Base-by-base conservation (phyloP, 1,140 invertebrate species). In the Lamellibrachia luymesi region DNA sequence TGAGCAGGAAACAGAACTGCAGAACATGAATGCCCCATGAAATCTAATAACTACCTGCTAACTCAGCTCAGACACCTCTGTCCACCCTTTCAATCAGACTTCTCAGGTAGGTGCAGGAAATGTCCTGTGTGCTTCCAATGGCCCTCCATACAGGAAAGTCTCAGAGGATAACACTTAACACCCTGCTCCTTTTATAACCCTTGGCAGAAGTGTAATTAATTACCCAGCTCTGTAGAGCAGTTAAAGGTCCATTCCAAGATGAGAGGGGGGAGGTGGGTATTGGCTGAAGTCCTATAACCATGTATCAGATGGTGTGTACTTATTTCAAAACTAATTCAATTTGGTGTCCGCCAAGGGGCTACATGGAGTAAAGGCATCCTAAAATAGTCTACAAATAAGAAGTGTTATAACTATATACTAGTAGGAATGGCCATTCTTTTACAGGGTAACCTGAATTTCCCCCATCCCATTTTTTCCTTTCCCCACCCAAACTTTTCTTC, bases 11-110 rank as follows among this genome's bases (percentile, higher is more conserved):
- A 80, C 64, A 80, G 64, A 56, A 80, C 64, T 80, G 13, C 64
- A 80, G 64, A 80, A 80, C 13, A 80, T 80, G 64, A 80, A 80
- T 80, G 1, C 7, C 13, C 6, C 25, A 22, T 22, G 7, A 6
- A 17, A 80, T 80, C 64, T 80, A 80, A 80, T 80, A 80, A 80
- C 64, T 80, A 80, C 64, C 64, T 80, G 64, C 25, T 80, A 80
- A 80, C 64, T 8, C 17, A 22, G 64, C 64, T 80, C 64, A 80
- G 25, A 80, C 64, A 80, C 64, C 64, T 80, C 13, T 80, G 64
- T 80, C 64, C 64, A 80, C 64, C 64, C 64, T 80, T 80, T 80
- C 64, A 80, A 80, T 80, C 64, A 80, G 64, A 80, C 64, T 80
- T 80, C 25, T 80, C 64, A 80, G 13, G 25, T 80, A 80, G 64